phyloP scores from a whole-genome alignment of 2,797 vertebrate species.

The Phalanger gymnotis region DNA sequence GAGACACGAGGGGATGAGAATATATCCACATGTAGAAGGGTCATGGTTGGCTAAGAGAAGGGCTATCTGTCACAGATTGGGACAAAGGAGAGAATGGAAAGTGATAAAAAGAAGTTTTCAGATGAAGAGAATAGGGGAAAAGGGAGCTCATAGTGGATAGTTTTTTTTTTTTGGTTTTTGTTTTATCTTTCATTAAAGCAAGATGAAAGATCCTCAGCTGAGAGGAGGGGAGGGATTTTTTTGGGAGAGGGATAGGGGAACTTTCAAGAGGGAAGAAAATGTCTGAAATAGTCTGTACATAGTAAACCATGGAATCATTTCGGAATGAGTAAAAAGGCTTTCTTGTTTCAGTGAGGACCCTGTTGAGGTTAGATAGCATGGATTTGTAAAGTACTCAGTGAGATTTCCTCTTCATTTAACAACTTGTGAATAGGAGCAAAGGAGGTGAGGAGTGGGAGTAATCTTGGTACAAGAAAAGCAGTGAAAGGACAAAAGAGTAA shows the following conservation, averaged over 20 bases:
- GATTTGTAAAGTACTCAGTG: neutral
- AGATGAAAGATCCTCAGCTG: neutral
- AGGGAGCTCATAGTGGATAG: neutral
- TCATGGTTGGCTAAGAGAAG: neutral
- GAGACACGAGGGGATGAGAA: neutral
- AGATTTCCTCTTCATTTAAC: neutral
- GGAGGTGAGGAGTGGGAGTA: neutral
- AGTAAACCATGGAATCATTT: neutral
- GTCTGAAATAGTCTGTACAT: neutral
- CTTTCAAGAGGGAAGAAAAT: neutral
- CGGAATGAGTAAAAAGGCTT: neutral
- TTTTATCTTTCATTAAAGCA: neutral
- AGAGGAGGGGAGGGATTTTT: neutral
- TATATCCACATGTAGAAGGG: neutral
- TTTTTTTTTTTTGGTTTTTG: neutral
- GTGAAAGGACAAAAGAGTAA: neutral
- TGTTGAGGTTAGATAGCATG: neutral
- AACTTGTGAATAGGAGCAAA: neutral
- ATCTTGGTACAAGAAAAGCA: neutral
- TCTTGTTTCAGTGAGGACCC: neutral
- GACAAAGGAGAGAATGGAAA: neutral
- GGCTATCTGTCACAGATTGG: neutral
- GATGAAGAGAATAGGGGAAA: neutral
- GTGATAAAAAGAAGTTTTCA: neutral
- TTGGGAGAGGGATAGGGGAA: neutral